These are phyloP conservation scores for Pogoniulus pusillus DNA, from an alignment of 2,797 vertebrate species.

Conservation along the genomic window DNA sequence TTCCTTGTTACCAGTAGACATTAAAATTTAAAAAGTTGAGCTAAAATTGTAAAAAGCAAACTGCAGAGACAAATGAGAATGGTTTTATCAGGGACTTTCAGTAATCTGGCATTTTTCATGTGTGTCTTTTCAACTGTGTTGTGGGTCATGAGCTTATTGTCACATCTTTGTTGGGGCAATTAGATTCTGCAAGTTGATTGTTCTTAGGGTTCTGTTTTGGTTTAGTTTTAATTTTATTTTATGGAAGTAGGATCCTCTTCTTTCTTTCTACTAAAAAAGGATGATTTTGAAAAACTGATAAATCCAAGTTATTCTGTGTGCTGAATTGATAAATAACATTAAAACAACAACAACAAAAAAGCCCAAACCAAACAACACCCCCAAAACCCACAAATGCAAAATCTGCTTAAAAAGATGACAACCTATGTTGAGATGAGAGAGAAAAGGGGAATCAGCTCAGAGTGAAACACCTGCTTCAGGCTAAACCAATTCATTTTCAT, in stretches of 20 bases:
- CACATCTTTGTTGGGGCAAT: not conserved
- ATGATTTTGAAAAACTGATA: not conserved
- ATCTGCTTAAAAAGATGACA: constrained; percentile 10
- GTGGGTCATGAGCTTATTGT: not conserved
- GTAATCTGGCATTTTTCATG: not conserved
- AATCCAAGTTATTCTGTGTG: not conserved
- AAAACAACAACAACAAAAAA: not conserved
- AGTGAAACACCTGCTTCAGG: constrained; percentile 42
- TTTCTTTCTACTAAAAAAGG: not conserved
- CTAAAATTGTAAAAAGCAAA: not conserved
- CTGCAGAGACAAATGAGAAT: not conserved
- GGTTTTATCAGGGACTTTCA: not conserved
- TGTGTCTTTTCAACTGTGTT: not conserved
- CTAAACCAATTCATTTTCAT: constrained; percentile 52
- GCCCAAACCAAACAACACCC: too few species aligned
- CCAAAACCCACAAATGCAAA: not conserved
- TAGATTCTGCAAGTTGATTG: not conserved
- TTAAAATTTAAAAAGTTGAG: not conserved
- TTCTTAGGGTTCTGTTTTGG: not conserved
- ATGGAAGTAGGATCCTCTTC: not conserved
- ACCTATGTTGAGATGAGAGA: not conserved
- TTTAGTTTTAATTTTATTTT: not conserved
- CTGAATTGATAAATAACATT: not conserved
- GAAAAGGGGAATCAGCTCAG: not conserved
- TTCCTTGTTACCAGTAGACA: not conserved